Percentiles rank a stretch among this genome's conserved stretches.
Evolutionary conservation across 2,888 invertebrate species (phyloP).

Genomic region (Agrochola lota): DNA sequence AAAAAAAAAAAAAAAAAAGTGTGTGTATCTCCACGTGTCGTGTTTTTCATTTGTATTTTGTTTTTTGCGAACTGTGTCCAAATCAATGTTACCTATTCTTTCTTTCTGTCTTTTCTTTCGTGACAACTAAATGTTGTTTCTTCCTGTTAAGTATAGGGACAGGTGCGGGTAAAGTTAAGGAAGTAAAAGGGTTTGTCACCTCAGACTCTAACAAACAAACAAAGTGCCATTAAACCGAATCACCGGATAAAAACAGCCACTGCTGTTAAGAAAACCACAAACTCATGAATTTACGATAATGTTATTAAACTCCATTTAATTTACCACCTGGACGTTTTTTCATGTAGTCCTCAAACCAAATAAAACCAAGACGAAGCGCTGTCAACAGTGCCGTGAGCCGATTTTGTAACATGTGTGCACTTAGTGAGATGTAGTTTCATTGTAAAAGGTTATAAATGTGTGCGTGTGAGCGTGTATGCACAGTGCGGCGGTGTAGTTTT

Average conservation of each 20-base stretch:
- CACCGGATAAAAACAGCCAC: constrained; percentile 11
- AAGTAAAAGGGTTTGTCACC: neutral
- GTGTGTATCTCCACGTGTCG: neutral
- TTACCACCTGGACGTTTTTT: constrained; percentile 15
- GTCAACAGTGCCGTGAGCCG: too few species aligned
- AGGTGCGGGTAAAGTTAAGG: neutral
- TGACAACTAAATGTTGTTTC: neutral
- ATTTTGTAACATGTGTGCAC: too few species aligned
- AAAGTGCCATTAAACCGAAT: constrained; percentile 2
- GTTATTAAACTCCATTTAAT: constrained; percentile 27
- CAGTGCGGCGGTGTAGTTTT: too few species aligned
- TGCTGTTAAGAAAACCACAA: constrained; percentile 6
- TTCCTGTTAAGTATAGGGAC: neutral
- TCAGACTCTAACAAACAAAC: neutral
- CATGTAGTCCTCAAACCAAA: neutral
- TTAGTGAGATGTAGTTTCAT: too few species aligned
- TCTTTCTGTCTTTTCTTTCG: neutral
- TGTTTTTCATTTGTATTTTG: too few species aligned
- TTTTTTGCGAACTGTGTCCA: neutral
- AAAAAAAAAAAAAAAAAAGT: too few species aligned
- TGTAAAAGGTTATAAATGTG: too few species aligned
- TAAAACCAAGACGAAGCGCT: too few species aligned
- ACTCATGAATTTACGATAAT: constrained; percentile 35
- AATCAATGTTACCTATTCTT: too few species aligned
- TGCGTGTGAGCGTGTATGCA: too few species aligned